Conservation (phyloP, 2,113 vertebrate genomes). For the Lathamus discolor region DNA sequence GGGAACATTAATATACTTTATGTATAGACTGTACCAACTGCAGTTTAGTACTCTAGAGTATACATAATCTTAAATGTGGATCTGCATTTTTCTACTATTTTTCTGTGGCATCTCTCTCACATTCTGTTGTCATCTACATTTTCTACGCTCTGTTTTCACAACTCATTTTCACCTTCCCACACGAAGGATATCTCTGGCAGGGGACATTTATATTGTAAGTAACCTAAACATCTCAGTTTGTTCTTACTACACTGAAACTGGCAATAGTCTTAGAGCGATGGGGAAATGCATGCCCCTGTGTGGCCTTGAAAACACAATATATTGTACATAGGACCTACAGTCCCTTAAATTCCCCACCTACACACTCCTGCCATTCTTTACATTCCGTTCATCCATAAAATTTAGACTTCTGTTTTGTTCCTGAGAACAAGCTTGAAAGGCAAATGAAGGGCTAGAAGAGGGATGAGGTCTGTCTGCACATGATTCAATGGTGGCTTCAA, state of each 20-base stretch:
- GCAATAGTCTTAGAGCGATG: background rate
- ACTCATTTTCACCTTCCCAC: slow-evolving; percentile 52
- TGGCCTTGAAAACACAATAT: background rate
- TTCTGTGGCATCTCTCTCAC: background rate
- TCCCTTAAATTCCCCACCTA: background rate
- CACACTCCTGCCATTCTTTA: background rate
- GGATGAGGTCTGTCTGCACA: background rate
- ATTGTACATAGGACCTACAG: background rate
- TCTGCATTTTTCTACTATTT: background rate
- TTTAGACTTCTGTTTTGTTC: background rate
- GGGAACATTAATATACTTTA: background rate
- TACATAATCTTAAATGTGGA: background rate
- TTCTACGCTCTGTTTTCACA: slow-evolving; percentile 27
- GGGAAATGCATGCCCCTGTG: background rate
- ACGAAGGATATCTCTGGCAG: slow-evolving; percentile 29
- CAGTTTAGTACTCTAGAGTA: background rate
- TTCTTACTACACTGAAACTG: background rate
- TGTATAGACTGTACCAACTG: background rate
- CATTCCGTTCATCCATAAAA: background rate
- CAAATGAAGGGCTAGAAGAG: background rate
- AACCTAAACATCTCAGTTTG: slow-evolving; percentile 15
- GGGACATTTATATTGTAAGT: slow-evolving; percentile 23
- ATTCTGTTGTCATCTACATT: background rate
- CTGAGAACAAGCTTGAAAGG: background rate
- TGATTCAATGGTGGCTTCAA: background rate